These are phyloP conservation scores for Coregonus suidteri DNA, from an alignment of 2,797 vertebrate species.

Conservation along the genomic window DNA sequence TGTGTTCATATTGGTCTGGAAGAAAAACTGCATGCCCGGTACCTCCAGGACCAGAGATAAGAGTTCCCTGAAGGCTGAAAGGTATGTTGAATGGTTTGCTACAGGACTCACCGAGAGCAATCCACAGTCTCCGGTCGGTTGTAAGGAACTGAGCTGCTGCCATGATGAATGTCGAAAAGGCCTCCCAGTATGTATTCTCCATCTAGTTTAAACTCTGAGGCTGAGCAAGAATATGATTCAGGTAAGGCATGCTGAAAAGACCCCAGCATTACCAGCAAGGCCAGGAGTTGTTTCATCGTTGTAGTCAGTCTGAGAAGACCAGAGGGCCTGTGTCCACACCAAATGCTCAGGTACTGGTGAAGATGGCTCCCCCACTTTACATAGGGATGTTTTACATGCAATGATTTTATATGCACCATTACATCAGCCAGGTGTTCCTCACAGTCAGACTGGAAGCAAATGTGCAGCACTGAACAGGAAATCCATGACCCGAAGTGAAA, in stretches of 20 bases:
- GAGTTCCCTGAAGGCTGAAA: background rate
- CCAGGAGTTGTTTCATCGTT: constrained; percentile 31
- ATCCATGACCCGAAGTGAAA: background rate
- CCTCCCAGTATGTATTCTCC: constrained; percentile 74
- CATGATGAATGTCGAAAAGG: constrained; percentile 68
- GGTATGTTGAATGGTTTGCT: background rate
- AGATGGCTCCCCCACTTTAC: constrained; percentile 6
- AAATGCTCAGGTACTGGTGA: background rate
- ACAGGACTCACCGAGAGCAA: constrained; percentile 66
- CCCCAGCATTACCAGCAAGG: constrained; percentile 37
- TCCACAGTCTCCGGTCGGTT: constrained; percentile 48
- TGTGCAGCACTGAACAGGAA: background rate
- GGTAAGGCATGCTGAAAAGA: constrained; percentile 11
- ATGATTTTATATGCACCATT: constrained; percentile 2
- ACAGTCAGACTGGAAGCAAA: constrained; percentile 1
- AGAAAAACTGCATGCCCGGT: background rate
- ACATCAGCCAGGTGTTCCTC: background rate
- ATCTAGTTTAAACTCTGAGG: constrained; percentile 61
- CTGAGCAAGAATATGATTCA: constrained; percentile 8
- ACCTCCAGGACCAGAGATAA: background rate
- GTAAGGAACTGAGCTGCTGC: background rate
- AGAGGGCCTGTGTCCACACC: constrained; percentile 1
- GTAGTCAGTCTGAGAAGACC: background rate
- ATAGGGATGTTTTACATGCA: constrained; percentile 15
- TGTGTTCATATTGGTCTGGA: background rate